Conservation (phyloP, 2,113 vertebrate species). For the Lampris megalopsis region DNA sequence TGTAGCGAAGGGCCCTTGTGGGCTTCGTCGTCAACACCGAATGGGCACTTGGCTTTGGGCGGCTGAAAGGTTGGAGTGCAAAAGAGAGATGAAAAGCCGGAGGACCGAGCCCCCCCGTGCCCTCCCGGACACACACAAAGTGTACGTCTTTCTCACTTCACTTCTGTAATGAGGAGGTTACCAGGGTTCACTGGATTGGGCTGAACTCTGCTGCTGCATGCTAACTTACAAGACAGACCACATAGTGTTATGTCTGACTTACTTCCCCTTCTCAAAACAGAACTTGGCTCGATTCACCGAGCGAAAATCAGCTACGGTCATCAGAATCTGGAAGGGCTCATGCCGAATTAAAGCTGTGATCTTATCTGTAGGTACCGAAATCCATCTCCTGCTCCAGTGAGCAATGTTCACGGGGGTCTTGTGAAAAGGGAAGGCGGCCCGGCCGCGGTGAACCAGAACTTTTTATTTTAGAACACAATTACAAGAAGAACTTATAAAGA, state of each 20-base stretch:
- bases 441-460: neutral
- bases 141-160: slow-evolving; percentile 16
- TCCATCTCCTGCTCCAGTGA: neutral
- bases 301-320: neutral
- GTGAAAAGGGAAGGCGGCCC: neutral
- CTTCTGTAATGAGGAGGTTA: slow-evolving; percentile 36
- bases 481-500: no score
- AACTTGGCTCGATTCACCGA: slow-evolving; percentile 9
- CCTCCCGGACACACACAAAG: slow-evolving; percentile 45
- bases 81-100: slow-evolving; percentile 36
- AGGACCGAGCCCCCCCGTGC: slow-evolving; percentile 11
- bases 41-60: slow-evolving; percentile 31
- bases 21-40: slow-evolving; percentile 18
- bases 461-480: neutral
- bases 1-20: slow-evolving; percentile 11
- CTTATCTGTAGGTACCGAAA: neutral
- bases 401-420: neutral
- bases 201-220: slow-evolving; percentile 6
- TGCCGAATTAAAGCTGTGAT: neutral
- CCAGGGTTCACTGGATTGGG: slow-evolving; percentile 27
- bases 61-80: slow-evolving; percentile 44
- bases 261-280: slow-evolving; percentile 43
- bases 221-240: slow-evolving; percentile 11
- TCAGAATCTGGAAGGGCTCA: neutral
- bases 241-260: slow-evolving; percentile 34